phyloP scores from a whole-genome alignment of 2,113 vertebrate species.

The Erythrocercus mccallii region DNA sequence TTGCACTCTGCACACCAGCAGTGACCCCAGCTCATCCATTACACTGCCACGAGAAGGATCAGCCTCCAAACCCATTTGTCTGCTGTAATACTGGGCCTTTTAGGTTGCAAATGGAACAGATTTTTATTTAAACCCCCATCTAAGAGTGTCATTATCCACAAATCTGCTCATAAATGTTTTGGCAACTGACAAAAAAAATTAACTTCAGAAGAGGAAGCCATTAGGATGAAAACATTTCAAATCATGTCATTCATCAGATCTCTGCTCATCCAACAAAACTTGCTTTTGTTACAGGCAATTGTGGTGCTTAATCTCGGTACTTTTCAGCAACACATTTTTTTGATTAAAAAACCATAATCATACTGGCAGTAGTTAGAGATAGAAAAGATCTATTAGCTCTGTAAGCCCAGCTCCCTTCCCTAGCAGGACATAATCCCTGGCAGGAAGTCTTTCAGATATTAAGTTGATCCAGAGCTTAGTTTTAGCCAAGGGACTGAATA shows the following conservation, averaged over 20 bases:
- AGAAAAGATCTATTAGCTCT: conserved; percentile 56
- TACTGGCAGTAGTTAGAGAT: conserved; percentile 49
- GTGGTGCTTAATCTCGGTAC: conserved; percentile 49
- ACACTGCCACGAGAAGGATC: background rate
- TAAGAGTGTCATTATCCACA: conserved; percentile 68
- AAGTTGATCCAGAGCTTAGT: conserved; percentile 30
- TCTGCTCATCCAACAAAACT: conserved; percentile 67
- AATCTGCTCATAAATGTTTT: conserved; percentile 72
- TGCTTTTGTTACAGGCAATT: conserved; percentile 64
- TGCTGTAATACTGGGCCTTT: conserved; percentile 34
- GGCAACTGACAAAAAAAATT: conserved; percentile 70
- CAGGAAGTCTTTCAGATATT: conserved; percentile 23
- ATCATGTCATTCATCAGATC: conserved; percentile 70
- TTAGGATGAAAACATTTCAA: conserved; percentile 72
- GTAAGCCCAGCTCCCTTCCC: conserved; percentile 36
- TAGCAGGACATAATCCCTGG: conserved; percentile 28
- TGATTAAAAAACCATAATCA: conserved; percentile 59
- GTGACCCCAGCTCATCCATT: conserved; percentile 24
- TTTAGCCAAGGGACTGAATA: background rate
- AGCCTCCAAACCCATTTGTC: conserved; percentile 33
- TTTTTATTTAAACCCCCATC: conserved; percentile 68
- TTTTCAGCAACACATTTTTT: conserved; percentile 67
- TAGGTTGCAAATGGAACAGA: conserved; percentile 60
- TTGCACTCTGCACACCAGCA: background rate
- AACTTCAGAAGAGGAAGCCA: conserved; percentile 65